phyloP scores from a whole-genome alignment of 1,140 invertebrate genomes.

The Eriosoma lanigerum region DNA sequence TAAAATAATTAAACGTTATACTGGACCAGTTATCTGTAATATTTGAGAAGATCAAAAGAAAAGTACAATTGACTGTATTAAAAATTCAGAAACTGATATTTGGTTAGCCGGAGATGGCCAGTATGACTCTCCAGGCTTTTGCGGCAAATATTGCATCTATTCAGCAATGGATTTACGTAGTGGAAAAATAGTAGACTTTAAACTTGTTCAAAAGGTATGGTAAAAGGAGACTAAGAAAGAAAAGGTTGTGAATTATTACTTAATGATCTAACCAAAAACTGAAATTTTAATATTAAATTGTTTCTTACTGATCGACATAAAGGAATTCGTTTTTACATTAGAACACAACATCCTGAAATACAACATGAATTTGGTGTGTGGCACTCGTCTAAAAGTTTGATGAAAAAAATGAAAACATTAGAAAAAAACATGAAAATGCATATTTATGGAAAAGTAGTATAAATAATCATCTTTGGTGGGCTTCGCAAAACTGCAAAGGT shows the following conservation, averaged over 20 bases:
- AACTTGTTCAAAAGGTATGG: slow-evolving; percentile 28
- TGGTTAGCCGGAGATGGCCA: background rate
- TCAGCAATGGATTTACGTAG: slow-evolving; percentile 8
- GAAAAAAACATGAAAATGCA: background rate
- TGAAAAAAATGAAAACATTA: slow-evolving; percentile 29
- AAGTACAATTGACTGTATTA: background rate
- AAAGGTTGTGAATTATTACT: slow-evolving; percentile 22
- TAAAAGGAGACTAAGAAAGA: slow-evolving; percentile 10
- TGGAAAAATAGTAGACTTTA: slow-evolving; percentile 4
- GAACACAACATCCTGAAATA: slow-evolving; percentile 3
- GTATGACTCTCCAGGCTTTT: background rate
- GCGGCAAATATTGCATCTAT: background rate
- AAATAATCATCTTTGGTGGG: slow-evolving; percentile 34
- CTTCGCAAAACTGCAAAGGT: background rate
- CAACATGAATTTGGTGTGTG: slow-evolving; percentile 34
- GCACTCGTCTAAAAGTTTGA: slow-evolving; percentile 41
- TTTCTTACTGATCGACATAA: slow-evolving; percentile 29
- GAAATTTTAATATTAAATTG: slow-evolving; percentile 5
- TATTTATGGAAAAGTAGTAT: slow-evolving; percentile 35
- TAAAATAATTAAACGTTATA: background rate
- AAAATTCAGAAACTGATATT: slow-evolving; percentile 15
- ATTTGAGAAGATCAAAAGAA: background rate
- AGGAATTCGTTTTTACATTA: background rate
- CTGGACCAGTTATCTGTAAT: too few relatives aligned
- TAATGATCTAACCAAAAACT: background rate